Base-by-base conservation (phyloP, 2,888 invertebrate genomes). In the Morpho achilles region DNA sequence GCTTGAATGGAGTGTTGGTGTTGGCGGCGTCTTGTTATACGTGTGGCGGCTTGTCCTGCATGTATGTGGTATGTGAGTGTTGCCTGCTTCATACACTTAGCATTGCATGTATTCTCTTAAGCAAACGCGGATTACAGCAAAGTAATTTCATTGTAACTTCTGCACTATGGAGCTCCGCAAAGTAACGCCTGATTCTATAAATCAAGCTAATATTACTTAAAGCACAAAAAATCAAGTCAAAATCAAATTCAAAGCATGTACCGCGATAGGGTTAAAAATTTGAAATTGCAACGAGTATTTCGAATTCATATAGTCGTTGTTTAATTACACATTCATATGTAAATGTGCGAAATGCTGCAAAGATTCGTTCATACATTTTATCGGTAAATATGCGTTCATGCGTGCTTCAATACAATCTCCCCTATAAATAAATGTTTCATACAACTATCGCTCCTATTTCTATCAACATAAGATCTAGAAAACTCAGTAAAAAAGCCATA, bases 261-360 rank as follows among this genome's bases (percentile, higher is more conserved):
- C 43, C 32, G 44, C 32, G 7, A 44, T 49, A 73, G 76, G 76
- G 72, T 73, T 72, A 73, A 61, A 61, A 61, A 59, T 49, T 44
- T 47, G 22, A 48, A 56, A 60, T 62, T 43, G 55, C 42, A 64
- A 60, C 54, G 58, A 74, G 72, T 79, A 76, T 82, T 80, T 80
- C 79, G 75, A 76, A 77, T 84, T 84, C 80, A 80, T 78, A 81
- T 79, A 63, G 63, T 54, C 59, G 59, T 61, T 63, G 63, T 85
- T 87, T 89, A 89, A 89, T 89, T 88, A 89, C 82, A 85, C 81
- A 89, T 89, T 89, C 87, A 88, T 85, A 90, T 89, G 88, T 79
- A 87, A 89, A 90, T 90, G 71, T 79, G 76, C 76, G 74, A 80
- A 82, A 80, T 77, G 81, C 80, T 77, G 81, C 79, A 86, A 32